Base-by-base conservation (phyloP, 2,113 vertebrate species). In the Murina feae region DNA sequence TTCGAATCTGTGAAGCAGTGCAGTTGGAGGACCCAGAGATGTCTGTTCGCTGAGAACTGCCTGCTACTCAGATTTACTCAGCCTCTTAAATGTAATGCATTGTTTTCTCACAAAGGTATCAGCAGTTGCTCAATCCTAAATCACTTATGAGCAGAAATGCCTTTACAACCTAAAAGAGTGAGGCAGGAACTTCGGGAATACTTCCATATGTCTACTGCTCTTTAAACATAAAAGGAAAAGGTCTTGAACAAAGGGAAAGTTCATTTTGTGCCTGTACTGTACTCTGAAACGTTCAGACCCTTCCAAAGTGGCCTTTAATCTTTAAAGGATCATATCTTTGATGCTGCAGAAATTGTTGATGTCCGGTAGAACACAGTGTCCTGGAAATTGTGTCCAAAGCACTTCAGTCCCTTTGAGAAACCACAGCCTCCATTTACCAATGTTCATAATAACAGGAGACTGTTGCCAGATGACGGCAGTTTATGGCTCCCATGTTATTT, bases 351-450 rank as follows among this genome's bases (percentile, higher is more conserved):
- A 94, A 89, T 42, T 83, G 65, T 42, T 94, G 47, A 63, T 72
- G 55, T 80, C 4, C 1, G 88, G 28, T 63, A 90, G 85, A 95
- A 94, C 55, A 87, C 30, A 93, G 69, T 93, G 94, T 97, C 74
- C 92, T 63, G 90, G 72, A 68, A 94, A 93, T 6, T 63, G 8
- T 88, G 55, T 68, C 92, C 47, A 20, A 90, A 93, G 81, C 51
- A 86, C 72, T 95, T 92, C 88, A 94, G 55, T 32, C 5, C 42
- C 35, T 86, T 95, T 90, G 53, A 82, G 47, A 90, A 96, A 95
- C 20, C 32, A 86, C 23, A 94, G 69, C 49, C 83, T 90, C 32
- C 68, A 75, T 85, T 53, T 81, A 74, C 65, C 53, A 68, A 37
- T 44, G 53, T 92, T 94, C 49, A 20, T 88, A 96, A 96, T 66